phyloP scores from a whole-genome alignment of 2,113 vertebrate species.

The Mastomys coucha region DNA sequence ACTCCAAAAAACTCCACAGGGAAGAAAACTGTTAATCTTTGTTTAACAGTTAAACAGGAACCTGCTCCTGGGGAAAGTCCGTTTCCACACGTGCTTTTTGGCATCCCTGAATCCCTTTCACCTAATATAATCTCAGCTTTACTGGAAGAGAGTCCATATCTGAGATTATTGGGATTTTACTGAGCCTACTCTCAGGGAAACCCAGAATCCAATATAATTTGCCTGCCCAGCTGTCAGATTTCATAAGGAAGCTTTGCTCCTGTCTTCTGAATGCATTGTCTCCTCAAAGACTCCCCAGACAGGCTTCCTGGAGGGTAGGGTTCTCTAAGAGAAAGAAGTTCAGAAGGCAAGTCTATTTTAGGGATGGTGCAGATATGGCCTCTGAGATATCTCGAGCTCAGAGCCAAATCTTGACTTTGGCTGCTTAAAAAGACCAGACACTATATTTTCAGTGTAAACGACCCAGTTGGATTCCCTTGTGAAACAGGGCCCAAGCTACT shows the following conservation, averaged over 20 bases:
- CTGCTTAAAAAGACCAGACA: constrained; percentile 11
- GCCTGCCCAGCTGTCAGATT: neutral
- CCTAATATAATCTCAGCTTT: constrained; percentile 36
- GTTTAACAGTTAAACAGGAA: constrained; percentile 71
- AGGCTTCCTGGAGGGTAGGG: neutral
- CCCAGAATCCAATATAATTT: neutral
- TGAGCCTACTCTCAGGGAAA: neutral
- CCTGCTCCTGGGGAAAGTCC: neutral
- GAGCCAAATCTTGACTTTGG: neutral
- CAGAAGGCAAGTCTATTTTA: neutral
- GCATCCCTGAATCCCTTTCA: neutral
- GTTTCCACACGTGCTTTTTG: constrained; percentile 17
- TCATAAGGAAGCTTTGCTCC: neutral
- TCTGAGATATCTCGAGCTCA: neutral
- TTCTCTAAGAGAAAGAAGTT: neutral
- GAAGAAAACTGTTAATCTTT: constrained; percentile 55
- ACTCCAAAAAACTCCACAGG: constrained; percentile 22
- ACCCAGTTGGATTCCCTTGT: neutral
- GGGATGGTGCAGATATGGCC: neutral
- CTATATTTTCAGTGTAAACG: neutral
- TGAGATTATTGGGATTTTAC: constrained; percentile 9
- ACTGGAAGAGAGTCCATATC: neutral
- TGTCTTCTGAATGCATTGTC: neutral
- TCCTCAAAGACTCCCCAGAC: neutral
- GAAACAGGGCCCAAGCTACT: neutral